Evolutionary conservation across 2,888 invertebrate species (phyloP).

Genomic region (Fragum sueziense): DNA sequence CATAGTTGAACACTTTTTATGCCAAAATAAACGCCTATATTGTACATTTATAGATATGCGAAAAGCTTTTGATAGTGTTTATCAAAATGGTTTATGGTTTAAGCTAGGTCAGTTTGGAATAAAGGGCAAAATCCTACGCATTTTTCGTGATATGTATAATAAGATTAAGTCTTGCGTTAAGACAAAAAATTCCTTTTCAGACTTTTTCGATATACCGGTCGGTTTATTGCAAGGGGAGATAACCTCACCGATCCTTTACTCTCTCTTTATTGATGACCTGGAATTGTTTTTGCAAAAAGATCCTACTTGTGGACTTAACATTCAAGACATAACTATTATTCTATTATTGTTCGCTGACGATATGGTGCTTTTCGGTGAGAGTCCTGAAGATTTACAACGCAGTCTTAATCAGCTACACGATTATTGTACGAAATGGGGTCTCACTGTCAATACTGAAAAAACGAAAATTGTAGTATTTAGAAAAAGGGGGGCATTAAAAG

Average conservation of each 20-base stretch:
- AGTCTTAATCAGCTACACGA: background rate
- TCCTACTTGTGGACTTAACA: background rate
- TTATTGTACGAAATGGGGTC: constrained; percentile 7
- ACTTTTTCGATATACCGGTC: constrained; percentile 1
- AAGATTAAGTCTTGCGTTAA: background rate
- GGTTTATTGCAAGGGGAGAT: background rate
- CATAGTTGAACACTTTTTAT: background rate
- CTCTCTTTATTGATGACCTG: no score
- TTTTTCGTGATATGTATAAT: background rate
- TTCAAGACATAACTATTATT: background rate
- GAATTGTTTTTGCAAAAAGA: background rate
- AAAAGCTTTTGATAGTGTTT: background rate
- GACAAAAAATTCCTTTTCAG: background rate
- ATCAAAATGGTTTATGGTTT: background rate
- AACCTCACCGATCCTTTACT: no score
- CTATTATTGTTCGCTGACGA: background rate
- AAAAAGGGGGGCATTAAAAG: no score
- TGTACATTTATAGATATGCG: constrained; percentile 1
- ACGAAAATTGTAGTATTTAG: no score
- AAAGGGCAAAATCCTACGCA: background rate
- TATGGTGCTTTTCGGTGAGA: constrained; percentile 4
- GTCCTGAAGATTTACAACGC: constrained; percentile 1
- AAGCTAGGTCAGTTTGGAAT: background rate
- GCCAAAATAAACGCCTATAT: background rate
- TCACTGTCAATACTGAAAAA: background rate